Percentiles rank a stretch among this genome's conserved stretches.
phyloP scores from a whole-genome alignment of 2,888 invertebrate genomes.

The Drosophila maculinotata region DNA sequence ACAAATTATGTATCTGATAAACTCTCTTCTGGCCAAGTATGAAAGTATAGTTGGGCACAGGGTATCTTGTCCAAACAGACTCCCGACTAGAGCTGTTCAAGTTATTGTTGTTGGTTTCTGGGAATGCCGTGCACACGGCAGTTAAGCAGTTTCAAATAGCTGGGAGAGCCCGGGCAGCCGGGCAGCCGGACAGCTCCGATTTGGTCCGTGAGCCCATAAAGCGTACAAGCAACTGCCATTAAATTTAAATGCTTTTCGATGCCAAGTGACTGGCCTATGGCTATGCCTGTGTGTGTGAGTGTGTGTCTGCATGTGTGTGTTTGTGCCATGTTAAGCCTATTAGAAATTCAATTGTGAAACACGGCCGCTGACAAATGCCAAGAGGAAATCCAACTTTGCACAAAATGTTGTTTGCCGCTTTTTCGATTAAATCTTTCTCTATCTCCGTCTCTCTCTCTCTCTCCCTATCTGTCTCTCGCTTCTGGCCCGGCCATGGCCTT shows the following conservation, averaged over 20 bases:
- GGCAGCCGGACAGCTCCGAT: too few species aligned
- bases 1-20: too few species aligned
- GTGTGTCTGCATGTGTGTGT: conserved; percentile 12
- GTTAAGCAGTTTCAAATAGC: conserved; percentile 45
- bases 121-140: conserved; percentile 49
- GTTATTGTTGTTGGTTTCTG: conserved; percentile 40
- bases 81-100: background rate
- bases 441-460: conserved; percentile 2
- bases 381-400: conserved; percentile 17
- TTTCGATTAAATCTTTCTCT: conserved; percentile 60
- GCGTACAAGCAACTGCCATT: conserved; percentile 74
- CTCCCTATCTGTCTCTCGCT: too few species aligned
- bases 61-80: too few species aligned
- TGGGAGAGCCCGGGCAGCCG: conserved; percentile 4
- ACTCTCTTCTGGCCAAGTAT: too few species aligned
- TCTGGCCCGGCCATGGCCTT: too few species aligned
- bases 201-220: conserved; percentile 52
- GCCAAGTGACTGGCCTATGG: conserved; percentile 42
- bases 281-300: conserved; percentile 2
- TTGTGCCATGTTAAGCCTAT: conserved; percentile 52
- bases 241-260: conserved; percentile 80
- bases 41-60: too few species aligned
- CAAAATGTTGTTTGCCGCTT: conserved; percentile 18
- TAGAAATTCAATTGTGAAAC: conserved; percentile 75
- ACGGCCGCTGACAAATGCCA: conserved; percentile 8